Conservation (phyloP, 2,797 vertebrate species). For the Etheostoma perlongum region DNA sequence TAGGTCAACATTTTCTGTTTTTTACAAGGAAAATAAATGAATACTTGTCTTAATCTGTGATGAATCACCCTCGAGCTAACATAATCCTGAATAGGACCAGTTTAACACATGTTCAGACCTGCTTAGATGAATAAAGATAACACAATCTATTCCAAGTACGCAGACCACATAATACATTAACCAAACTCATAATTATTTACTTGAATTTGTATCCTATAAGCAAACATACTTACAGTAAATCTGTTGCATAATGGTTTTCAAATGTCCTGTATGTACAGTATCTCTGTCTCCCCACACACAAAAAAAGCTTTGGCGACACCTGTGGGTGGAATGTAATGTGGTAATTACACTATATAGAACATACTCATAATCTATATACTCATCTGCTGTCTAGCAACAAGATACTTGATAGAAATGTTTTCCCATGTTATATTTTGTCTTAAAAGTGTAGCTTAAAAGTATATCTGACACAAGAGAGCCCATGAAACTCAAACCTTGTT, state of each 20-base stretch:
- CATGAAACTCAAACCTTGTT: conserved; percentile 5
- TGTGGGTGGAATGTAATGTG: conserved; percentile 42
- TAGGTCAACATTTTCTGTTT: conserved; percentile 29
- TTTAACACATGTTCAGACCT: no score
- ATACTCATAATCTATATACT: not conserved
- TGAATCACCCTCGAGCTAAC: conserved; percentile 2
- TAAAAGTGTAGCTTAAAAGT: not conserved
- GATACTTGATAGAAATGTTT: not conserved
- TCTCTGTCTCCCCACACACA: not conserved
- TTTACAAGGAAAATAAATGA: conserved; percentile 30
- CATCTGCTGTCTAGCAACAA: conserved; percentile 3
- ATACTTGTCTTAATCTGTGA: conserved; percentile 39
- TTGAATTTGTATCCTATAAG: conserved; percentile 15
- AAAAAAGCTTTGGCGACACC: conserved; percentile 68
- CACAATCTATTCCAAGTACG: conserved; percentile 22
- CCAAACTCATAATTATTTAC: conserved; percentile 12
- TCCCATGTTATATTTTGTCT: not conserved
- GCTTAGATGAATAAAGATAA: conserved; percentile 22
- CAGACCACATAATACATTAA: conserved; percentile 23
- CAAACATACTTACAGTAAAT: conserved; percentile 33
- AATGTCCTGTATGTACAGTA: conserved; percentile 16
- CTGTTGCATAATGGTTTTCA: conserved; percentile 46
- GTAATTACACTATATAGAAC: not conserved
- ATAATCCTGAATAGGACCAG: conserved; percentile 40
- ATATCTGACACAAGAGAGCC: not conserved